Evolutionary conservation across 2,888 invertebrate species (phyloP), one percentile per base, ranked within the genome.

Genomic region (Onchidella celtica): DNA sequence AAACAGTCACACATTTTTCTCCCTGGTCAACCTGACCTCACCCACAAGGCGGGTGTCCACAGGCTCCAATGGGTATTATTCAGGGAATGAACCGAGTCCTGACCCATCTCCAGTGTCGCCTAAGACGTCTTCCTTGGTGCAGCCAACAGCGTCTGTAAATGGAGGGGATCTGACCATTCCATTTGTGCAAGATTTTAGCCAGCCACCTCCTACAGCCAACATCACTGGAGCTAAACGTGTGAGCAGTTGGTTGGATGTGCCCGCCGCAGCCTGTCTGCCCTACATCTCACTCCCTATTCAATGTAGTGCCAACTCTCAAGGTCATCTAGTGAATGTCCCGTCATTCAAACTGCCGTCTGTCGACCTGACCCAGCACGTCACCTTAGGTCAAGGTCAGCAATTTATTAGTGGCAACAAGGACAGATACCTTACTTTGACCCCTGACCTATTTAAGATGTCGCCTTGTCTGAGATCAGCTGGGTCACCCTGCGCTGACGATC

Each of bases 401-500:
- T n/a, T n/a, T n/a, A n/a, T n/a, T n/a, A n/a, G n/a, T n/a, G n/a
- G n/a, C 1, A 3, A 6, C 3, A 38, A 59, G 2, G 32, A 27
- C 3, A 34, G 59, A 9, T 24, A 27, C 0, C 47, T 6, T 55
- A 6, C 65, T 3, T 1, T 34, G 27, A 69, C 61, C 0, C 69
- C 69, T 9, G 79, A 79, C 29, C 63, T 61, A 63, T 34, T 81
- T 2, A 34, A 81, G 69, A 81, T 81, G 81, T 81, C 75, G 11
- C 81, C 81, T 0, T 81, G 81, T 38, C n/a, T 81, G 17, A 3
- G 81, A 24, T 66, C 75, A 2, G 75, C 40, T 17, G 75, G 75
- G 9, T 68, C 81, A 24, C 75, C 81, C 14, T 68, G 69, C n/a
- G 81, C 81, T 0, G 81, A 81, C 24, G 81, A 81, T 47, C 81